phyloP scores from a whole-genome alignment of 2,113 vertebrate genomes.

The Heteronetta atricapilla region DNA sequence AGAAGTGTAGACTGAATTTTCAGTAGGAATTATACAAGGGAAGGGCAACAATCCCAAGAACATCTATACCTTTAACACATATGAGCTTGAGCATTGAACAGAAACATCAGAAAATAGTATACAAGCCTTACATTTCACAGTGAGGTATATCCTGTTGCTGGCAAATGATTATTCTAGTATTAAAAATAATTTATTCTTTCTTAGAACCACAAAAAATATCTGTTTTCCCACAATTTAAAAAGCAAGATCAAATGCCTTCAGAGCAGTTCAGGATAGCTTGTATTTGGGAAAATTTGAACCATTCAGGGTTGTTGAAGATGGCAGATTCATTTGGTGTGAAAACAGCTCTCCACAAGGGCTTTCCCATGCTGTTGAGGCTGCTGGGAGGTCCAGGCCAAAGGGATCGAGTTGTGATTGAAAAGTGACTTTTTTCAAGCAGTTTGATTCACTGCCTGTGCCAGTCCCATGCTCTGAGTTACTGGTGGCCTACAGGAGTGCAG shows the following conservation, averaged over 20 bases:
- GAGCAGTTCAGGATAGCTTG: neutral
- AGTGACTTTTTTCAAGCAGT: neutral
- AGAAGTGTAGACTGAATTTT: neutral
- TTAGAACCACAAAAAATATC: neutral
- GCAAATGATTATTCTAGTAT: neutral
- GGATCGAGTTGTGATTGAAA: neutral
- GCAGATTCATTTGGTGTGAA: neutral
- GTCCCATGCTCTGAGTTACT: neutral
- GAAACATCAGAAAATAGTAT: neutral
- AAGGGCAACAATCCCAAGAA: neutral
- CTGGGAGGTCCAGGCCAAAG: accelerated
- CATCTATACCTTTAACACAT: neutral
- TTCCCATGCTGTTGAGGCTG: neutral
- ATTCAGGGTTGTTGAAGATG: neutral
- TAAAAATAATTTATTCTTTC: neutral
- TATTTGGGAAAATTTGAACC: neutral
- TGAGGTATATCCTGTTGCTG: neutral
- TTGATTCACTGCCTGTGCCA: neutral
- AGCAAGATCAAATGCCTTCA: neutral
- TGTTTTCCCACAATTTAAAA: neutral
- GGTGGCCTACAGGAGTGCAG: neutral
- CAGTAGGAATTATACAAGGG: neutral
- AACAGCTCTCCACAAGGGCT: neutral
- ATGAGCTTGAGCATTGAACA: neutral
- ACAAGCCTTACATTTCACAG: neutral